Evolutionary conservation across 2,888 invertebrate genomes (phyloP), one percentile per base, ranked within the genome.

Genomic region (Mythimna vitellina): DNA sequence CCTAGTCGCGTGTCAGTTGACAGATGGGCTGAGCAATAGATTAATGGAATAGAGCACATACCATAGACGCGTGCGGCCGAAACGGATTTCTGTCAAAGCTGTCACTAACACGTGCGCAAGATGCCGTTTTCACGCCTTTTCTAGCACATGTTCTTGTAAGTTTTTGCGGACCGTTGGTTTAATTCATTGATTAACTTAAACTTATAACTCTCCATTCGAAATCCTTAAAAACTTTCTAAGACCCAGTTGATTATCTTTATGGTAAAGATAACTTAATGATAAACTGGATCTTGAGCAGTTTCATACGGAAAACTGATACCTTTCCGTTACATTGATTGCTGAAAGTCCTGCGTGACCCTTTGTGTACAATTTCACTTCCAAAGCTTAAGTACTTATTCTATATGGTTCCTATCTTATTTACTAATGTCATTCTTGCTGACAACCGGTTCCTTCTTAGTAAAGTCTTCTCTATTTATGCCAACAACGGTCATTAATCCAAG

Each of bases 1-100:
- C 81, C 81, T 69, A 88, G 86, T 92, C 89, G 90, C 92, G 89
- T 91, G 91, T 83, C 88, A 69, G 89, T 88, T 92, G 90, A 91
- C 88, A 89, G 89, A 90, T 83, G 82, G 79, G 70, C 78, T 67
- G 76, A 72, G 81, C 80, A 76, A 80, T 81, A 86, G 85, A 85
- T 86, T 83, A 84, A 85, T 85, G 78, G 78, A 67, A 76, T 60
- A 72, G 70, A 82, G 70, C 83, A 76, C 73, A 83, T 85, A 85
- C 80, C 82, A 82, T 81, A 82, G 84, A 82, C 84, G 84, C 85
- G 86, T 80, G 85, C 74, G 74, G 69, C 84, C 82, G 69, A 78
- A 91, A 88, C 88, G 88, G 90, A 92, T 91, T 90, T 88, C 89
- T 90, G 91, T 90, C 90, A 88, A 88, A 89, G 80, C 89, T 89